phyloP scores from a whole-genome alignment of 2,797 vertebrate species.

The Pipistrellus pipistrellus region DNA sequence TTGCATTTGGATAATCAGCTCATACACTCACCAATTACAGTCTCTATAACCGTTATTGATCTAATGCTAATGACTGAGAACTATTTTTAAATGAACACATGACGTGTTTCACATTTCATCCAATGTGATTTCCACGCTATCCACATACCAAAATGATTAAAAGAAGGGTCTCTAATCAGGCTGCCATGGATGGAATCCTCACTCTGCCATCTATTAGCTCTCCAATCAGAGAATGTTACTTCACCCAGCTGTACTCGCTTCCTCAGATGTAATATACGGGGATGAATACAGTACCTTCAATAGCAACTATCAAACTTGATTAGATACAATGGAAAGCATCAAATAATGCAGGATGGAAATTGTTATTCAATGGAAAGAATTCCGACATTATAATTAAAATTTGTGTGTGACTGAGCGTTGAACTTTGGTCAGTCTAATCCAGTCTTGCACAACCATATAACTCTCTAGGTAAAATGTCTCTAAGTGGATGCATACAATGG shows the following conservation, averaged over 20 bases:
- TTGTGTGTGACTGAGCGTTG: neutral
- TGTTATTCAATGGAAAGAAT: neutral
- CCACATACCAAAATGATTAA: neutral
- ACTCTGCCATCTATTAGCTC: neutral
- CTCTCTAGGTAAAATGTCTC: neutral
- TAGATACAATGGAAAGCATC: neutral
- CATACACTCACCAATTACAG: neutral
- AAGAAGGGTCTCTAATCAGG: neutral
- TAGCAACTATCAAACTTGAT: neutral
- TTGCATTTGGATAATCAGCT: neutral
- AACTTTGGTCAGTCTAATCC: neutral
- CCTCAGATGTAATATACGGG: neutral
- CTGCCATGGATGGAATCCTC: neutral
- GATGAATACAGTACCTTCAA: neutral
- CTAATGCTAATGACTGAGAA: slow-evolving; percentile 10
- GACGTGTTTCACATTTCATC: neutral
- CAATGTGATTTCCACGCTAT: neutral
- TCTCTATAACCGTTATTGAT: neutral
- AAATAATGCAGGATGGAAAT: neutral
- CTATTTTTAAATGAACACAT: slow-evolving; percentile 8
- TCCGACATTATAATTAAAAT: neutral
- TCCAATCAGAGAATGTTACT: neutral
- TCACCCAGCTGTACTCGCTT: neutral
- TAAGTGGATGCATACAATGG: neutral
- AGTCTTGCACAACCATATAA: neutral